Conservation (phyloP, 2,113 vertebrate species). For the Pteronura brasiliensis region DNA sequence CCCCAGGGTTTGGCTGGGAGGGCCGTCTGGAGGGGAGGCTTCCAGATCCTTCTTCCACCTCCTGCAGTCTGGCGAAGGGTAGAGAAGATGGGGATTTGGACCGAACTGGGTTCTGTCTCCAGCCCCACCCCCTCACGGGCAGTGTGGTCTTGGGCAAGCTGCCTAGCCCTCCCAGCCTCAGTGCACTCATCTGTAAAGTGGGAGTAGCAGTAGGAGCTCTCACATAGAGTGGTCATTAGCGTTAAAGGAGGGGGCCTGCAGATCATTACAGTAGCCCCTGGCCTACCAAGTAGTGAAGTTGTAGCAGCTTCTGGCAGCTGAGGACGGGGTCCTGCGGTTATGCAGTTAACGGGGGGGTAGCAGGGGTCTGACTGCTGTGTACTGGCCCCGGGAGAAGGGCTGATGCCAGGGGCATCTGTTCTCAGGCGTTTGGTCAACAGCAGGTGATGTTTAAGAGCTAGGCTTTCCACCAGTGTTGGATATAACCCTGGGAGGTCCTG, state of each 20-base stretch:
- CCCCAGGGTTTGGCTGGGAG: not conserved
- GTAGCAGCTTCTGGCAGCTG: not conserved
- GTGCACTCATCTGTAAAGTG: not conserved
- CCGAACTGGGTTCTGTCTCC: not conserved
- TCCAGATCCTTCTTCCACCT: not conserved
- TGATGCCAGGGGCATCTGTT: no score
- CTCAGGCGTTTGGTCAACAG: not conserved
- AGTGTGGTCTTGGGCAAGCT: not conserved
- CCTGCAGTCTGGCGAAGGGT: not conserved
- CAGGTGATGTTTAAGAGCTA: not conserved
- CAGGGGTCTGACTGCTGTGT: not conserved
- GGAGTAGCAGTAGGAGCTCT: not conserved
- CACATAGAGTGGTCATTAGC: not conserved
- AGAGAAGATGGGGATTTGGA: not conserved
- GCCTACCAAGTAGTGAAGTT: not conserved
- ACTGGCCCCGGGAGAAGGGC: not conserved
- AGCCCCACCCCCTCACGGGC: not conserved
- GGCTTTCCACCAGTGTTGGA: not conserved
- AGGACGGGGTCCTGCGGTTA: not conserved
- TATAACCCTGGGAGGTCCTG: not conserved
- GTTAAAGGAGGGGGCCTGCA: not conserved
- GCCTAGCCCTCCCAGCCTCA: not conserved
- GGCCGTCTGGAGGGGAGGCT: no score
- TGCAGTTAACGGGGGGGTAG: rapidly evolving
- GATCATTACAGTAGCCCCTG: no score